Conservation (phyloP, 2,888 invertebrate genomes). For the Pachliopta kotzebuea region DNA sequence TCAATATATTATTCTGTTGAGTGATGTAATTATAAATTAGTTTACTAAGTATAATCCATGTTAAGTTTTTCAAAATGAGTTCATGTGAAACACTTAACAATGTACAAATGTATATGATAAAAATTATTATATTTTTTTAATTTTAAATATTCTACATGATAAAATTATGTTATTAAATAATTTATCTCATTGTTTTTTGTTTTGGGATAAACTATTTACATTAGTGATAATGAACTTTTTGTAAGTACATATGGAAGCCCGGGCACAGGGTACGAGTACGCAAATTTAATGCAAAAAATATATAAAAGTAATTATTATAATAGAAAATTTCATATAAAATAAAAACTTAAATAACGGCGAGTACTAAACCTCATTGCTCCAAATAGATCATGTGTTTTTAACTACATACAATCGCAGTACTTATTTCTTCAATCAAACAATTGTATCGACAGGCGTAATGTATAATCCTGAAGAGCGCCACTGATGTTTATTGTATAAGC, state of each 20-base stretch:
- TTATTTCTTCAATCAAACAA: too few relatives aligned
- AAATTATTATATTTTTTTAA: slow-evolving; percentile 18
- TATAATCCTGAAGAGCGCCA: too few relatives aligned
- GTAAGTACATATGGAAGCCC: slow-evolving; percentile 31
- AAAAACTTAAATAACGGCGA: slow-evolving; percentile 13
- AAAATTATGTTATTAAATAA: slow-evolving; percentile 26
- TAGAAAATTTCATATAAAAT: slow-evolving; percentile 22
- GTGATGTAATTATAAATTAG: not conserved
- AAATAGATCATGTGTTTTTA: too few relatives aligned
- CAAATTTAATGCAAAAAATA: slow-evolving; percentile 14
- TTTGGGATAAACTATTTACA: slow-evolving; percentile 30
- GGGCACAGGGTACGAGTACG: slow-evolving; percentile 22
- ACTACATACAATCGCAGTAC: too few relatives aligned
- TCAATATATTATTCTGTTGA: slow-evolving; percentile 12
- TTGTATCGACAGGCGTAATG: too few relatives aligned
- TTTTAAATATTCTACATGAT: slow-evolving; percentile 21
- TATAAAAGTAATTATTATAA: slow-evolving; percentile 17
- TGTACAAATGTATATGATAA: slow-evolving; percentile 17
- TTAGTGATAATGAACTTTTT: slow-evolving; percentile 11
- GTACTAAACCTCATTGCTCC: too few relatives aligned
- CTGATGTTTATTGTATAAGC: too few relatives aligned
- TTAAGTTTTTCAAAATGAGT: not conserved
- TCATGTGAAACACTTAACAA: slow-evolving; percentile 15
- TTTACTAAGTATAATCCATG: not conserved
- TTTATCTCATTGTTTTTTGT: slow-evolving; percentile 28